phyloP scores from a whole-genome alignment of 2,888 invertebrate species.

The Drosophila meridionalis region DNA sequence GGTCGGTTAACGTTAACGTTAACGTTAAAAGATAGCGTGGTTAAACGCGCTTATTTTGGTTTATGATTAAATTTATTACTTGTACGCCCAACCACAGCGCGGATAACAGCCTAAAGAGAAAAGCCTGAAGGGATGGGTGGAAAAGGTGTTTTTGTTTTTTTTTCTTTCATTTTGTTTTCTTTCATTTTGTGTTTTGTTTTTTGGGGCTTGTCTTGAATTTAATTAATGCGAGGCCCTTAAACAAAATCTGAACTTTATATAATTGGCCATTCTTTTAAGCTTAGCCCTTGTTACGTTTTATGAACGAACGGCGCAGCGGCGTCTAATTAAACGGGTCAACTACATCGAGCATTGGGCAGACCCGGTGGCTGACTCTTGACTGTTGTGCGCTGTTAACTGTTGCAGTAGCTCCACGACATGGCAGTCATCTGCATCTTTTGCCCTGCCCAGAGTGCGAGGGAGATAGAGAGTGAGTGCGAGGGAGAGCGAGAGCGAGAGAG shows the following conservation, averaged over 20 bases:
- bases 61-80: conserved; percentile 80
- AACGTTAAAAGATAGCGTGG: conserved; percentile 77
- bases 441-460: conserved; percentile 4
- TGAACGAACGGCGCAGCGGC: conserved; percentile 32
- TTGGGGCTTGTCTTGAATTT: conserved; percentile 63
- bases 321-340: conserved; percentile 73
- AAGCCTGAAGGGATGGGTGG: conserved; percentile 29
- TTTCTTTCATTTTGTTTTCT: not conserved
- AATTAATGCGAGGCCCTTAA: conserved; percentile 59
- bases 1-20: conserved; percentile 49
- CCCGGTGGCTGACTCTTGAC: conserved; percentile 50
- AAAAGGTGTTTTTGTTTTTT: conserved; percentile 29
- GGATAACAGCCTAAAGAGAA: conserved; percentile 24
- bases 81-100: conserved; percentile 72
- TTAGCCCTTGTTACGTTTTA: conserved; percentile 66
- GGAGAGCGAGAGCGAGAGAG: not conserved
- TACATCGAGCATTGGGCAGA: conserved; percentile 20
- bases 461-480: not conserved
- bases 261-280: conserved; percentile 77
- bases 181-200: conserved; percentile 11
- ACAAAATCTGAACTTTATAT: conserved; percentile 63
- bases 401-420: conserved; percentile 53
- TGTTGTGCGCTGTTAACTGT: conserved; percentile 51
- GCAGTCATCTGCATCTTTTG: conserved; percentile 36
- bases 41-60: conserved; percentile 79